Evolutionary conservation across 2,797 vertebrate genomes (phyloP).

Genomic region (Liparis tanakae): DNA sequence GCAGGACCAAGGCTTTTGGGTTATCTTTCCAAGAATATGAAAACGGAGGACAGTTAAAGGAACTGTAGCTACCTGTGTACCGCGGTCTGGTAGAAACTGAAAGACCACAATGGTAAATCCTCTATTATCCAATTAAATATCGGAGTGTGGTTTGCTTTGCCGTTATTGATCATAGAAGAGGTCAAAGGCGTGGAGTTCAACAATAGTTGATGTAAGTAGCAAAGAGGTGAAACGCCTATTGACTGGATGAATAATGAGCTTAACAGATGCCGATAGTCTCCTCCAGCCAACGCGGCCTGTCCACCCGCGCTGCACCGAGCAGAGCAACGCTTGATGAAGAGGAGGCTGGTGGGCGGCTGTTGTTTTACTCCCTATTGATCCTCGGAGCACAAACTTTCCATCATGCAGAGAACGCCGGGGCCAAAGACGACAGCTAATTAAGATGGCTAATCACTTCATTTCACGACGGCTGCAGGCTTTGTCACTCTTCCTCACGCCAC

Average conservation of each 20-base stretch:
- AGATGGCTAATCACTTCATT: conserved; percentile 79
- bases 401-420: conserved; percentile 69
- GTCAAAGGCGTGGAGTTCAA: conserved; percentile 29
- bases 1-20: background rate
- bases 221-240: conserved; percentile 9
- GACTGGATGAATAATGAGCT: conserved; percentile 38
- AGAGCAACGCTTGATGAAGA: conserved; percentile 43
- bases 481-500: conserved; percentile 60
- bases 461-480: conserved; percentile 67
- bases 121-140: conserved; percentile 16
- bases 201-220: conserved; percentile 17
- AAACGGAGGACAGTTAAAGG: background rate
- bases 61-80: background rate
- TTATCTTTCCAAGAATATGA: background rate
- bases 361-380: conserved; percentile 70
- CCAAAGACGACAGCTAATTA: conserved; percentile 80
- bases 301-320: conserved; percentile 17
- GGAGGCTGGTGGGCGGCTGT: conserved; percentile 56
- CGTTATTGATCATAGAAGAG: conserved; percentile 5
- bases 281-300: conserved; percentile 22
- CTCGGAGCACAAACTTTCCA: conserved; percentile 72
- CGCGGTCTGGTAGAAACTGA: background rate
- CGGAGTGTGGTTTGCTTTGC: conserved; percentile 8
- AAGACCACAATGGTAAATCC: conserved; percentile 1
- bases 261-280: conserved; percentile 37